Percentiles rank a stretch among this genome's conserved stretches.
Evolutionary conservation across 2,888 invertebrate genomes (phyloP).

Genomic region (Hirtodrosophila duncani): DNA sequence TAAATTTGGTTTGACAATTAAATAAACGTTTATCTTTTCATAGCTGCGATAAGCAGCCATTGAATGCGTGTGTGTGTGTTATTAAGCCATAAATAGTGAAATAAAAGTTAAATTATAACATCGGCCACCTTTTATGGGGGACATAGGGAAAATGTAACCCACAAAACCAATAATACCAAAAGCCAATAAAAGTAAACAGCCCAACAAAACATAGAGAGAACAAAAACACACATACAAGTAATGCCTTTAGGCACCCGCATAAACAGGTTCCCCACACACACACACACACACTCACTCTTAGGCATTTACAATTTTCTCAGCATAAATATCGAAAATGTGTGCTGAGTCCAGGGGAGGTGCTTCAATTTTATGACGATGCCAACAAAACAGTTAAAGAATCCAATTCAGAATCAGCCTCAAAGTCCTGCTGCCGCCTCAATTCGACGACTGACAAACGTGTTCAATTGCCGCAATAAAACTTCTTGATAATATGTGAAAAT

Average conservation of each 20-base stretch:
- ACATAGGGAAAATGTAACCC: background rate
- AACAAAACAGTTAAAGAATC: background rate
- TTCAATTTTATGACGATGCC: conserved; percentile 51
- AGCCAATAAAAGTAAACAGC: conserved; percentile 68
- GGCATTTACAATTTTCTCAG: conserved; percentile 56
- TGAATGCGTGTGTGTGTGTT: conserved; percentile 43
- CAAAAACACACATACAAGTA: conserved; percentile 37
- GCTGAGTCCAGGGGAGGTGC: conserved; percentile 41
- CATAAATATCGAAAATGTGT: conserved; percentile 62
- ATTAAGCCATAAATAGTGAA: conserved; percentile 65
- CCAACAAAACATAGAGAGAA: conserved; percentile 44
- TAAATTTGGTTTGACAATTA: too few relatives aligned
- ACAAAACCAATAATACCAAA: conserved; percentile 65
- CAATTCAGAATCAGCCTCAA: background rate
- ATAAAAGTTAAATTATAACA: conserved; percentile 67
- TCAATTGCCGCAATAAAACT: conserved; percentile 72
- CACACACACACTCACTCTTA: conserved; percentile 6
- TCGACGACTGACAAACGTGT: conserved; percentile 67
- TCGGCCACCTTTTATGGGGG: conserved; percentile 18
- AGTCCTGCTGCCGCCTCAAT: conserved; percentile 54
- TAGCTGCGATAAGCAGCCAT: background rate
- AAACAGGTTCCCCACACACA: conserved; percentile 31
- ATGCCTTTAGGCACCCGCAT: conserved; percentile 40
- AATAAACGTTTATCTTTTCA: conserved; percentile 46
- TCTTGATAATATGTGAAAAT: conserved; percentile 71